These are phyloP conservation scores for Hartigia nigra DNA, from an alignment of 2,888 invertebrate species.

Conservation along the genomic window DNA sequence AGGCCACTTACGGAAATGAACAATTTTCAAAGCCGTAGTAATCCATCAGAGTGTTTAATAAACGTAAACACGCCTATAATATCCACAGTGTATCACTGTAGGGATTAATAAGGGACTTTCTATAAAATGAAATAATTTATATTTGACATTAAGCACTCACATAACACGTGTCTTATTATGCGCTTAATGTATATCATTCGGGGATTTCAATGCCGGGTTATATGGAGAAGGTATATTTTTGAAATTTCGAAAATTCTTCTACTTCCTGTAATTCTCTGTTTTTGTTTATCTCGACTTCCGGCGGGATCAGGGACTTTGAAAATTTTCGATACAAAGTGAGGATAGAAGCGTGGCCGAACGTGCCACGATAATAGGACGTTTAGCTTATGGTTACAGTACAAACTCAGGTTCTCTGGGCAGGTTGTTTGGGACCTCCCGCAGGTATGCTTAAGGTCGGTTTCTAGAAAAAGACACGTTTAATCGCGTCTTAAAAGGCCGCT, in stretches of 20 bases:
- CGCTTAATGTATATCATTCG: not conserved
- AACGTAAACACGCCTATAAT: not conserved
- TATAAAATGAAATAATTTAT: not conserved
- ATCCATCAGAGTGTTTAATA: not conserved
- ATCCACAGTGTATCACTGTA: not conserved
- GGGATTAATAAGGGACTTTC: not conserved
- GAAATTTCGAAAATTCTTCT: not conserved
- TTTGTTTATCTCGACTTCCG: not conserved
- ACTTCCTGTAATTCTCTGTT: not conserved
- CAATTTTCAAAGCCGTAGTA: slow-evolving; percentile 8
- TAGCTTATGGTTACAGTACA: slow-evolving; percentile 44
- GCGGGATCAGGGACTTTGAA: not conserved
- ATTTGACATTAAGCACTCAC: not conserved
- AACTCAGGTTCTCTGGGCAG: not conserved
- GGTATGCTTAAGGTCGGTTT: slow-evolving; percentile 25
- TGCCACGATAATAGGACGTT: slow-evolving; percentile 53
- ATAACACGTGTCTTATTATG: not conserved
- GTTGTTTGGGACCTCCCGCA: slow-evolving; percentile 38
- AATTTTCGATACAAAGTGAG: not conserved
- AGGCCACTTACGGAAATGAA: slow-evolving; percentile 23
- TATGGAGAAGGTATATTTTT: not conserved
- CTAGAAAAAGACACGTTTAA: slow-evolving; percentile 40
- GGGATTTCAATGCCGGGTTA: not conserved
- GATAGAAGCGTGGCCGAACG: slow-evolving; percentile 41
- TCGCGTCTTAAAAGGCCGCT: slow-evolving; percentile 43